Conservation (phyloP, 1,140 invertebrate genomes). For the Zaprionus taronus region DNA sequence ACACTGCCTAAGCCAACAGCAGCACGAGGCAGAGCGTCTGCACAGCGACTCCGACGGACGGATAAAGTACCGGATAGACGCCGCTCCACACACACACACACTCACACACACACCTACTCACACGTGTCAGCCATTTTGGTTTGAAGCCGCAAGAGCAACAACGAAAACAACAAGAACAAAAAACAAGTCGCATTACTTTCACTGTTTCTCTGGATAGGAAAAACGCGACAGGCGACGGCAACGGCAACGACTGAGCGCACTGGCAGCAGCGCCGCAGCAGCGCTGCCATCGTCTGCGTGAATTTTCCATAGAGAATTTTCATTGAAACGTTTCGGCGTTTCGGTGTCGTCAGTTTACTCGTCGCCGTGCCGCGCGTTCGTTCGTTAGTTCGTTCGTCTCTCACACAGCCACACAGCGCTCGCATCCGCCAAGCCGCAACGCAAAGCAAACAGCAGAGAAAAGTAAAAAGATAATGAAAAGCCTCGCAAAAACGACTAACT, state of each 20-base stretch:
- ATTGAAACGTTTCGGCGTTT: conserved; percentile 56
- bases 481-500: background rate
- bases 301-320: conserved; percentile 74
- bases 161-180: conserved; percentile 12
- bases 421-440: conserved; percentile 13
- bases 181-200: conserved; percentile 60
- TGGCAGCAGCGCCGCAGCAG: conserved; percentile 28
- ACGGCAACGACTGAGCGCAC: conserved; percentile 2
- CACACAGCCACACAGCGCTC: conserved; percentile 48
- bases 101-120: conserved; percentile 7
- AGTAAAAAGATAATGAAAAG: background rate
- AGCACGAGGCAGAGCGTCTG: background rate
- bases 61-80: conserved; percentile 63
- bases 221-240: conserved; percentile 27
- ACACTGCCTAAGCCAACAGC: conserved; percentile 31
- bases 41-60: conserved; percentile 23
- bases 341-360: conserved; percentile 69
- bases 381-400: conserved; percentile 73
- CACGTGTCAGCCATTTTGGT: conserved; percentile 48
- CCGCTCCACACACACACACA: conserved; percentile 33
- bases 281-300: conserved; percentile 36
- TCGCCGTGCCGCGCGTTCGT: conserved; percentile 77
- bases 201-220: conserved; percentile 58
- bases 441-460: conserved; percentile 26
- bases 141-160: conserved; percentile 36